phyloP scores from a whole-genome alignment of 2,888 invertebrate genomes.

The Parnassius orleans region DNA sequence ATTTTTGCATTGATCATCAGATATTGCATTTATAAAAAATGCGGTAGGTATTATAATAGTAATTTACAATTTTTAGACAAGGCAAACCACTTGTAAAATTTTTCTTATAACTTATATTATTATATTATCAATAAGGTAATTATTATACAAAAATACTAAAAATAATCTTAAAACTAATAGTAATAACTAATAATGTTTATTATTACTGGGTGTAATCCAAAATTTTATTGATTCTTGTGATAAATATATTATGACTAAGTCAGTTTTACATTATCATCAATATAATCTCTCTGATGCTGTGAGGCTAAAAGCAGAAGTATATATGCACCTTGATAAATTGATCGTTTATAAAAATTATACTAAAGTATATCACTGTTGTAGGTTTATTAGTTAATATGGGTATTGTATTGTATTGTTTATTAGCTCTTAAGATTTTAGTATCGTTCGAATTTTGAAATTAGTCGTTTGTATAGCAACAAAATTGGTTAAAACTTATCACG shows the following conservation, averaged over 20 bases:
- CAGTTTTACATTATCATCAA: not conserved
- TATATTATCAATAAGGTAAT: not conserved
- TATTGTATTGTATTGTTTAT: not conserved
- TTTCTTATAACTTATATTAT: no score
- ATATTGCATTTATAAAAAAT: no score
- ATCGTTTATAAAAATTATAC: slow-evolving; percentile 2
- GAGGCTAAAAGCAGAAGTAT: not conserved
- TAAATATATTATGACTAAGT: slow-evolving; percentile 11
- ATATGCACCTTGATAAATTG: not conserved
- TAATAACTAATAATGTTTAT: not conserved
- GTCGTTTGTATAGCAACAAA: not conserved
- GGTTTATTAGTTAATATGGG: not conserved
- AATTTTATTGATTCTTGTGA: slow-evolving; percentile 17
- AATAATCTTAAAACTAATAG: not conserved
- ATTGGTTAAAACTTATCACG: not conserved
- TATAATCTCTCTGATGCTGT: not conserved
- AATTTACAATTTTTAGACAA: no score
- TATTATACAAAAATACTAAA: not conserved
- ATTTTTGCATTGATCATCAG: no score
- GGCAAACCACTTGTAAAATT: no score
- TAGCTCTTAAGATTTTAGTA: not conserved
- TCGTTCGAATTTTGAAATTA: not conserved
- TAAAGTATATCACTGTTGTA: slow-evolving; percentile 1
- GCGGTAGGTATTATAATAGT: no score
- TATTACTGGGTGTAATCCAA: slow-evolving; percentile 8